A percentile compares a stretch with the other conserved stretches of the same genome.
These are phyloP conservation scores for Melanogrammus aeglefinus DNA, from an alignment of 2,797 vertebrate genomes.

Conservation along the genomic window DNA sequence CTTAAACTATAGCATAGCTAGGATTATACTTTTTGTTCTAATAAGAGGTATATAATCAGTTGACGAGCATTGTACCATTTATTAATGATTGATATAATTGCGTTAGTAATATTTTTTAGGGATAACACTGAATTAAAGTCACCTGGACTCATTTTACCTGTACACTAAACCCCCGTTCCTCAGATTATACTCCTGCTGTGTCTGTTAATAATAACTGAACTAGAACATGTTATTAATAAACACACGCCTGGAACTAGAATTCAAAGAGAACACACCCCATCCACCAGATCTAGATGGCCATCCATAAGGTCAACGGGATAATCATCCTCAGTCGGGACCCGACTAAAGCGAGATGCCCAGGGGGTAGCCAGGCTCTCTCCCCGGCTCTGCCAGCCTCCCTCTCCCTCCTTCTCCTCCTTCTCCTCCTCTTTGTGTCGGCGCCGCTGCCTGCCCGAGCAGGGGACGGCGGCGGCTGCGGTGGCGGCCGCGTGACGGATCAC, in stretches of 20 bases:
- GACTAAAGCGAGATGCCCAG: slow-evolving; percentile 37
- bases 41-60: not conserved
- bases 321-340: slow-evolving; percentile 15
- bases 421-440: not conserved
- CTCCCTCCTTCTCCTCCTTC: slow-evolving; percentile 1
- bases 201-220: not conserved
- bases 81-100: not conserved
- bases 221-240: not conserved
- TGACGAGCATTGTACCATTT: not conserved
- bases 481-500: slow-evolving; percentile 73
- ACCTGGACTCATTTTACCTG: not conserved
- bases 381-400: slow-evolving; percentile 12
- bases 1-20: slow-evolving; percentile 17
- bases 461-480: not conserved
- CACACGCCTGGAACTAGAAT: not conserved
- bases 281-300: not conserved
- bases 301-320: slow-evolving; percentile 22
- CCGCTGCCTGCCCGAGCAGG: not conserved
- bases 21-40: not conserved
- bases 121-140: not conserved
- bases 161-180: not conserved
- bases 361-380: slow-evolving; percentile 25
- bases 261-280: not conserved
- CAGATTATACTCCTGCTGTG: not conserved
- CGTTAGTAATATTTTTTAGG: not conserved